Evolutionary conservation across 2,113 vertebrate species (phyloP).

Genomic region (Alethe diademata): DNA sequence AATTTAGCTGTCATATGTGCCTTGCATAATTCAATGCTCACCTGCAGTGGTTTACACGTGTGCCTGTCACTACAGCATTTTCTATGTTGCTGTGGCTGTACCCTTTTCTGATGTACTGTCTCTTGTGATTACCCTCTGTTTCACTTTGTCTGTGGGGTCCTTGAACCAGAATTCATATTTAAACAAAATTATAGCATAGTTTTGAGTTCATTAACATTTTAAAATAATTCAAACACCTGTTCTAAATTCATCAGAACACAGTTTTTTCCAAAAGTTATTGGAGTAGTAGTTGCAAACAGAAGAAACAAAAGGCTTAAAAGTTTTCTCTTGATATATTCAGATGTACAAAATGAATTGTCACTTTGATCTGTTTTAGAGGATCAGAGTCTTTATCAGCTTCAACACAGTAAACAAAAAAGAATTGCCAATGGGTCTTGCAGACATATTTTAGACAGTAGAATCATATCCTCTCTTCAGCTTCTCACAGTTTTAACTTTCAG

Average conservation of each 20-base stretch:
- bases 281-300: background rate
- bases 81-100: background rate
- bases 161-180: background rate
- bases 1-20: background rate
- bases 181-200: background rate
- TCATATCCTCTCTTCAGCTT: background rate
- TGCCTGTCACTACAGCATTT: background rate
- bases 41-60: fast-evolving
- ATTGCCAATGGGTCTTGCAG: fast-evolving
- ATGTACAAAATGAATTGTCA: background rate
- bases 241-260: background rate
- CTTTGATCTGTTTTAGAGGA: background rate
- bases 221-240: background rate
- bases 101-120: background rate
- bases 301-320: background rate
- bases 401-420: background rate
- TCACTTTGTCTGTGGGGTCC: background rate
- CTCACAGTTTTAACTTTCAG: background rate
- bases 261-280: background rate
- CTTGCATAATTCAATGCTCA: background rate
- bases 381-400: background rate
- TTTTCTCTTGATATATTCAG: background rate
- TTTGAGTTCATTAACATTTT: background rate
- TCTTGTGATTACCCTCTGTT: background rate
- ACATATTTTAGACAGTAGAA: background rate